A percentile compares a stretch with the other conserved stretches of the same genome.
Evolutionary conservation across 2,888 invertebrate species (phyloP).

Genomic region (Lithophane socia): DNA sequence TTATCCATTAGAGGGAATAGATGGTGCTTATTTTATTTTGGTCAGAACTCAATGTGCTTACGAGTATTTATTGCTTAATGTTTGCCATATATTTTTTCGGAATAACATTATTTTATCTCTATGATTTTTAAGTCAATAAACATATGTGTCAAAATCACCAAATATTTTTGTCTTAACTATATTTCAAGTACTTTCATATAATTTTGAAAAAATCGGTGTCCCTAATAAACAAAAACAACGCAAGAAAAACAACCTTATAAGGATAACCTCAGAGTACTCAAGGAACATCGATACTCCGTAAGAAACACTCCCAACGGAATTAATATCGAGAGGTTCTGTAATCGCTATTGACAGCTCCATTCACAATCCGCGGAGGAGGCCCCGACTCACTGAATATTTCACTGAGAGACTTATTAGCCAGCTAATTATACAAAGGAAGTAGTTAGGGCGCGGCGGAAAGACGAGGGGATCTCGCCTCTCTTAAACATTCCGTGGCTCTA

Average conservation of each 20-base stretch:
- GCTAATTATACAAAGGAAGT: slow-evolving; percentile 89
- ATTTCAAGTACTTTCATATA: too few species aligned
- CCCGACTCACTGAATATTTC: slow-evolving; percentile 82
- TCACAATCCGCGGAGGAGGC: slow-evolving; percentile 69
- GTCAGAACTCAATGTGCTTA: too few species aligned
- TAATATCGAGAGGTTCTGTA: slow-evolving; percentile 73
- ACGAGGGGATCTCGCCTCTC: slow-evolving; percentile 63
- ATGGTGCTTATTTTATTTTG: slow-evolving; percentile 43
- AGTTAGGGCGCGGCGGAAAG: slow-evolving; percentile 74
- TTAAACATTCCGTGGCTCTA: slow-evolving; percentile 45
- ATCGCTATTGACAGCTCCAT: slow-evolving; percentile 84
- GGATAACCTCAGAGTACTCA: slow-evolving; percentile 32
- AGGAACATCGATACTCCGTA: slow-evolving; percentile 54
- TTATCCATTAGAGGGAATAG: slow-evolving; percentile 43
- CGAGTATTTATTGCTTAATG: too few species aligned
- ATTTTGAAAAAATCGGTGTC: neutral
- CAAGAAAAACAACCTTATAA: slow-evolving; percentile 11
- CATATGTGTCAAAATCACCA: too few species aligned
- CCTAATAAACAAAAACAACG: slow-evolving; percentile 28
- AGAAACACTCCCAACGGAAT: slow-evolving; percentile 67
- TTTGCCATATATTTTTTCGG: too few species aligned
- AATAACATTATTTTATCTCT: too few species aligned
- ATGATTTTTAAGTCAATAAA: too few species aligned
- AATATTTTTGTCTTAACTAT: too few species aligned
- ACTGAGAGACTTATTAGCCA: slow-evolving; percentile 84